Evolutionary conservation across 2,888 invertebrate species (phyloP).

Genomic region (Alloscopus bannaensis): DNA sequence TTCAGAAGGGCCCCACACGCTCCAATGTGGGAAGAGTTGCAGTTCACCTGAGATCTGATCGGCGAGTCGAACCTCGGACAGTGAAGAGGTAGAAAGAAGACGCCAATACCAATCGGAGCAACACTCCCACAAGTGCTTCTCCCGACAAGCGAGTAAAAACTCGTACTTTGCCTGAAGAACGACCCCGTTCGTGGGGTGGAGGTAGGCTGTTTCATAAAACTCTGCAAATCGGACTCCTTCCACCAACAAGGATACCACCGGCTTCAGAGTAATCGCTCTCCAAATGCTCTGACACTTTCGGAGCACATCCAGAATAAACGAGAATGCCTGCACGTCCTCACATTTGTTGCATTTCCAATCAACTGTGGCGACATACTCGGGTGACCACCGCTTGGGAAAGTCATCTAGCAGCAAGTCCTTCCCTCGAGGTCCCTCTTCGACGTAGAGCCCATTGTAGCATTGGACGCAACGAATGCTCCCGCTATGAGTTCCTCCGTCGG

Average conservation of each 20-base stretch:
- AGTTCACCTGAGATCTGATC: neutral
- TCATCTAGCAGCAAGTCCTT: neutral
- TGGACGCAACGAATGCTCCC: slow-evolving; percentile 17
- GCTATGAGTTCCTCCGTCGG: slow-evolving; percentile 21
- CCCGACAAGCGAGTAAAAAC: slow-evolving; percentile 24
- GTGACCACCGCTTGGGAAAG: slow-evolving; percentile 23
- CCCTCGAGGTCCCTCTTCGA: neutral
- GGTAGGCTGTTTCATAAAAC: slow-evolving; percentile 5
- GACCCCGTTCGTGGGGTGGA: slow-evolving; percentile 17
- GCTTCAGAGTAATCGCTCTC: neutral
- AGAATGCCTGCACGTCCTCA: slow-evolving; percentile 19
- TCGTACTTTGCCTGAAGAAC: slow-evolving; percentile 33
- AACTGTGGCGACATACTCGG: slow-evolving; percentile 11
- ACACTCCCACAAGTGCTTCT: slow-evolving; percentile 31
- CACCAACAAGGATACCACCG: neutral
- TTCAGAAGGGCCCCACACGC: neutral
- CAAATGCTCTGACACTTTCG: neutral
- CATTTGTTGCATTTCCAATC: slow-evolving; percentile 38
- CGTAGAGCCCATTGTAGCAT: slow-evolving; percentile 13
- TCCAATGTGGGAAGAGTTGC: slow-evolving; percentile 21
- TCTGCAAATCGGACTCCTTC: slow-evolving; percentile 2
- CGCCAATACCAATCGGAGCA: neutral
- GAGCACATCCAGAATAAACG: slow-evolving; percentile 18
- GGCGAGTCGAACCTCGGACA: neutral
- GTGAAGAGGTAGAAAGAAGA: neutral